Evolutionary conservation across 1,140 invertebrate genomes (phyloP).

Genomic region (Heliconius melpomene): DNA sequence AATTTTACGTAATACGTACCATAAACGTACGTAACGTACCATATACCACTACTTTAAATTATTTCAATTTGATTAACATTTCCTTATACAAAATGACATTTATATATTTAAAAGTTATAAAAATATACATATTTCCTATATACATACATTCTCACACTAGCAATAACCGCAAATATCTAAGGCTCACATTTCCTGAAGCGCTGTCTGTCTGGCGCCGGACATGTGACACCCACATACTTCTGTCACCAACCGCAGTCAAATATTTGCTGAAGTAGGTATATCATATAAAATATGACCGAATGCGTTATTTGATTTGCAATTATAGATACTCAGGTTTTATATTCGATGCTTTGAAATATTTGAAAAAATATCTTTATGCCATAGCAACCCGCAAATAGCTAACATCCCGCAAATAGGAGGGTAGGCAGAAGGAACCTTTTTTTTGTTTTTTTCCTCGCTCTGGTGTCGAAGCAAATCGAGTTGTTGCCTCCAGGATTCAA

Average conservation of each 20-base stretch:
- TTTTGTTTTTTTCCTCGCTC: too few species aligned
- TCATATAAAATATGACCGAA: neutral
- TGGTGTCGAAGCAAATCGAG: too few species aligned
- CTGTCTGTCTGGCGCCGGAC: constrained; percentile 60
- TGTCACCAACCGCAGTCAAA: constrained; percentile 35
- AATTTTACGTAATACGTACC: too few species aligned
- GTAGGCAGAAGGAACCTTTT: too few species aligned
- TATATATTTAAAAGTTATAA: neutral
- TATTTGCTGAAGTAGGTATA: constrained; percentile 14
- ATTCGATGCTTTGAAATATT: too few species aligned
- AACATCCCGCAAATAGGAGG: too few species aligned
- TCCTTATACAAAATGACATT: neutral
- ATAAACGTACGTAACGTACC: too few species aligned
- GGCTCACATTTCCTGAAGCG: constrained; percentile 57
- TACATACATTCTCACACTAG: constrained; percentile 9
- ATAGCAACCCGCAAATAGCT: too few species aligned
- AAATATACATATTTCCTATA: neutral
- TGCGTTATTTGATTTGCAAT: neutral
- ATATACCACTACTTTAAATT: too few species aligned
- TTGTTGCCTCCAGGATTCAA: too few species aligned
- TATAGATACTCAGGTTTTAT: neutral
- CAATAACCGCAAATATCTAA: constrained; percentile 33
- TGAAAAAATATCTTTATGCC: too few species aligned
- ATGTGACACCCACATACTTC: constrained; percentile 49
- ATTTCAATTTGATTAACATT: too few species aligned